Conservation (phyloP, 2,113 vertebrate genomes). For the Potamarius usumacintae region DNA sequence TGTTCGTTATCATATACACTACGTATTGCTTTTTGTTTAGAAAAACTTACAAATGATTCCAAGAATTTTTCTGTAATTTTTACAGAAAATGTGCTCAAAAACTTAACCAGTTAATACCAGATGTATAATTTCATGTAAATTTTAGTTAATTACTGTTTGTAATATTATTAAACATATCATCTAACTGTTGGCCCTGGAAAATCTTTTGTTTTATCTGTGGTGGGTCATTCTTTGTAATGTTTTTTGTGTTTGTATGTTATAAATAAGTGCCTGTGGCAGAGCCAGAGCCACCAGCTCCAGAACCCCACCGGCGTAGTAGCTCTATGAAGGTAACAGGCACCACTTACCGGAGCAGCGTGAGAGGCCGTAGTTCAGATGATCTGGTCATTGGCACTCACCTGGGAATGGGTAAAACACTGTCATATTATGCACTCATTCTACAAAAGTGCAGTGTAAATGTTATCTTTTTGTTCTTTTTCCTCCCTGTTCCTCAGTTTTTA, state of each 20-base stretch:
- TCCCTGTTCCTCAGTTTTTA: background rate
- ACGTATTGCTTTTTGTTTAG: background rate
- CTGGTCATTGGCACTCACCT: constrained; percentile 79
- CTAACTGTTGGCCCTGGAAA: background rate
- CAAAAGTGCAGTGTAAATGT: background rate
- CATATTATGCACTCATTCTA: background rate
- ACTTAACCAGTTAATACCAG: background rate
- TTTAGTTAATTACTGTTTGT: background rate
- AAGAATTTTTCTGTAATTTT: background rate
- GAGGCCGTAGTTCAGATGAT: constrained; percentile 79
- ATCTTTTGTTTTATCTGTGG: background rate
- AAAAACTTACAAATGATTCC: background rate
- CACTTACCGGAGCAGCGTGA: constrained; percentile 80
- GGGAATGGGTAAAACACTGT: constrained; percentile 68
- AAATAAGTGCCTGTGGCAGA: constrained; percentile 68
- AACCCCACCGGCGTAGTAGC: constrained; percentile 82
- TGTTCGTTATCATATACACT: background rate
- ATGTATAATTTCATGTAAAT: background rate
- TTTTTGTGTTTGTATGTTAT: constrained; percentile 59
- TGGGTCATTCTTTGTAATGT: constrained; percentile 53
- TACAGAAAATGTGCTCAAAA: background rate
- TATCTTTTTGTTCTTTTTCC: background rate
- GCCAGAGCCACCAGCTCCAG: constrained; percentile 70
- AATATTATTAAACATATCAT: background rate
- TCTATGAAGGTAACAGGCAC: constrained; percentile 83